Conservation (phyloP, 2,113 vertebrate species). For the Oncorhynchus clarkii region DNA sequence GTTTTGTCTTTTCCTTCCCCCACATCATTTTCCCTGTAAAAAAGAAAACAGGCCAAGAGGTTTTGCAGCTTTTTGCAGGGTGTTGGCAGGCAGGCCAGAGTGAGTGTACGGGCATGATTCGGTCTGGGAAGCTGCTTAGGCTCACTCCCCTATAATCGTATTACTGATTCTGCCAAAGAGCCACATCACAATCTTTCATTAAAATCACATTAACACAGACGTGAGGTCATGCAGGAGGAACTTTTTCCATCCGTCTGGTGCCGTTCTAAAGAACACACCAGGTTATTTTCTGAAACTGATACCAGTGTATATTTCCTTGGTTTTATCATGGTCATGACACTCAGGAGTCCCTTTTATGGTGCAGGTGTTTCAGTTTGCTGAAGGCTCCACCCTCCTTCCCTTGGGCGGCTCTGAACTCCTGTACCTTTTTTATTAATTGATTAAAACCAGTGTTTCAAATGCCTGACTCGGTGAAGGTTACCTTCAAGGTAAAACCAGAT, state of each 20-base stretch:
- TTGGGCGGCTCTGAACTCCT: not conserved
- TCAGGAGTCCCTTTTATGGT: slow-evolving; percentile 28
- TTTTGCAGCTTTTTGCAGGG: slow-evolving; percentile 22
- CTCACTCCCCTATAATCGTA: slow-evolving; percentile 51
- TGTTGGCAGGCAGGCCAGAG: slow-evolving; percentile 24
- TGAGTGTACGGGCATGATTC: slow-evolving; percentile 39
- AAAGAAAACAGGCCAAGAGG: not conserved
- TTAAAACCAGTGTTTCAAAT: not conserved
- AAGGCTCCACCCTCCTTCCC: not conserved
- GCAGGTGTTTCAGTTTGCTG: not conserved
- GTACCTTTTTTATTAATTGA: not conserved
- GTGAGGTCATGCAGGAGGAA: slow-evolving; percentile 58
- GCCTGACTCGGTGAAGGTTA: not conserved
- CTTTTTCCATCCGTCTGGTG: slow-evolving; percentile 45
- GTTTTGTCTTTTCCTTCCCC: slow-evolving; percentile 3
- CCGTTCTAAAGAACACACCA: slow-evolving; percentile 26
- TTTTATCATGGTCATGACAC: not conserved
- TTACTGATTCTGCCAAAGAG: slow-evolving; percentile 57
- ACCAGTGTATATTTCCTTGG: not conserved
- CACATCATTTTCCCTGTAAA: slow-evolving; percentile 24
- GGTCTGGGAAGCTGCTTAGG: slow-evolving; percentile 45
- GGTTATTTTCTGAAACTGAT: slow-evolving; percentile 25
- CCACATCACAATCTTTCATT: slow-evolving; percentile 69
- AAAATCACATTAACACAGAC: slow-evolving; percentile 64
- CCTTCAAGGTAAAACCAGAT: not conserved